Evolutionary conservation across 2,113 vertebrate species (phyloP).

Genomic region (Pteropus alecto): DNA sequence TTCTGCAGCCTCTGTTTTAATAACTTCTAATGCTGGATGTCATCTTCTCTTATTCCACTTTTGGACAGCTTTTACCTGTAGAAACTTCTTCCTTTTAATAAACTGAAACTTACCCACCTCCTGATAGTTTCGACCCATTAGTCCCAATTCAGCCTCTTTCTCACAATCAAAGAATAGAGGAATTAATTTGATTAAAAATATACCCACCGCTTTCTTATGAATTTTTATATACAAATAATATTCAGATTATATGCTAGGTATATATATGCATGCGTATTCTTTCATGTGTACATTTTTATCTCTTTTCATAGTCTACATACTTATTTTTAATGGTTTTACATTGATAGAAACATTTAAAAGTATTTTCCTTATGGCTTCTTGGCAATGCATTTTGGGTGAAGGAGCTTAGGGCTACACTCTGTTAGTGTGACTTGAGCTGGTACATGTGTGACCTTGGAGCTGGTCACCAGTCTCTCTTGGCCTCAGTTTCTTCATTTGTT

Average conservation of each 20-base stretch:
- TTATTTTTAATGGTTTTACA: not conserved
- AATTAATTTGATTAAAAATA: not conserved
- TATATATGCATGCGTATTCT: not conserved
- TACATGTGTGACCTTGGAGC: not conserved
- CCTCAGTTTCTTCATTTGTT: not conserved
- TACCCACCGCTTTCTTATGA: not conserved
- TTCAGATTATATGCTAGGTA: not conserved
- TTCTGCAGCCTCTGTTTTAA: not conserved
- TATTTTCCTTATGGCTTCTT: not conserved
- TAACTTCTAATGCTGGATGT: not conserved
- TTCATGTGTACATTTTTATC: not conserved
- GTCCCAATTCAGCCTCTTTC: not conserved
- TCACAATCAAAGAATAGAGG: not conserved
- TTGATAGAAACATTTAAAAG: not conserved
- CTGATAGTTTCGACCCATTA: not conserved
- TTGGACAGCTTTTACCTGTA: slow-evolving; percentile 23
- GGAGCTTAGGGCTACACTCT: not conserved
- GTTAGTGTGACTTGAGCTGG: not conserved
- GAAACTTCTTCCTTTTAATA: not conserved
- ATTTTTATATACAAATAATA: slow-evolving; percentile 8
- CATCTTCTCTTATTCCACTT: not conserved
- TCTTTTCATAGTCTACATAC: not conserved
- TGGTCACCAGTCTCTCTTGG: not conserved
- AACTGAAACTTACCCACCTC: not conserved
- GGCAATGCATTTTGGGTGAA: not conserved